Evolutionary conservation across 2,113 vertebrate species (phyloP).

Genomic region (Tragelaphus imberbis): DNA sequence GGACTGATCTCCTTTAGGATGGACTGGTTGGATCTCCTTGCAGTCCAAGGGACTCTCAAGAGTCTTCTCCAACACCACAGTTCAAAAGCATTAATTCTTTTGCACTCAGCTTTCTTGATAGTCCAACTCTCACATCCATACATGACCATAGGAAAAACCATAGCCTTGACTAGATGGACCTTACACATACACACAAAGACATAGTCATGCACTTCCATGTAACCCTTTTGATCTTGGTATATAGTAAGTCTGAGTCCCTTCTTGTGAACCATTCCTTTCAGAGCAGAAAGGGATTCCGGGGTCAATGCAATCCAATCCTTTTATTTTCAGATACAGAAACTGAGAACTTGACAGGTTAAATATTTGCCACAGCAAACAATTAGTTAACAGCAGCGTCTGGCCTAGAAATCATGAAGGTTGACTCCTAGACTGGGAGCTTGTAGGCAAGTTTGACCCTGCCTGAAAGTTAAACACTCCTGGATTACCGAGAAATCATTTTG

Average conservation of each 20-base stretch:
- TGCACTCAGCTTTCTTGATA: neutral
- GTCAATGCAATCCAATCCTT: neutral
- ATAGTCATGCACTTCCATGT: neutral
- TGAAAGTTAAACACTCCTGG: neutral
- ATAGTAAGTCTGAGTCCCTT: neutral
- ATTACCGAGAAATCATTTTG: neutral
- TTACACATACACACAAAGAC: neutral
- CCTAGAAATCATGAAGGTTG: neutral
- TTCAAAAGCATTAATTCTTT: neutral
- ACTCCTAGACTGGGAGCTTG: neutral
- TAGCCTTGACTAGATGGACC: neutral
- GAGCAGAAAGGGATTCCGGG: neutral
- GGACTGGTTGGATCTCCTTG: neutral
- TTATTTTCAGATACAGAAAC: neutral
- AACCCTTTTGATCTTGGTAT: neutral
- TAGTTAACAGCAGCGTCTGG: neutral
- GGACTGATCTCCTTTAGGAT: neutral
- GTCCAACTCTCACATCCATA: neutral
- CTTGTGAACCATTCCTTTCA: neutral
- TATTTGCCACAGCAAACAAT: neutral
- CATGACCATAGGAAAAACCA: neutral
- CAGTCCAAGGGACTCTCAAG: neutral
- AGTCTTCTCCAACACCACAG: neutral
- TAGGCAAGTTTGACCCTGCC: neutral
- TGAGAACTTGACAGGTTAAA: neutral